Percentiles rank a stretch among this genome's conserved stretches.
These are phyloP conservation scores for Colletes gigas DNA, from an alignment of 1,140 invertebrate species.

Conservation along the genomic window DNA sequence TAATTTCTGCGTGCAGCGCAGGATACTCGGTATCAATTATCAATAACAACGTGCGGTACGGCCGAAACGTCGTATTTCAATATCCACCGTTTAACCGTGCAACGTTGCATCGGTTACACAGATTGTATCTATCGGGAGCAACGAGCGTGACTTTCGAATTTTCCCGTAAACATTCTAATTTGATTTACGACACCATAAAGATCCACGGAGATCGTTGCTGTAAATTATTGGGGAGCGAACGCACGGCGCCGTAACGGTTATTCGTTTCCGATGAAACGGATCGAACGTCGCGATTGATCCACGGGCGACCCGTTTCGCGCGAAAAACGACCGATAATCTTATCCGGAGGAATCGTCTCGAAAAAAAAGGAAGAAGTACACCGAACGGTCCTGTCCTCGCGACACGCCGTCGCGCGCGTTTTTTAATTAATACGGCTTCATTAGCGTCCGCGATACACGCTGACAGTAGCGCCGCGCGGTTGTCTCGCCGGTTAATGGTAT, in stretches of 20 bases:
- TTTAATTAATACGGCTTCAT: slow-evolving; percentile 70
- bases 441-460: slow-evolving; percentile 50
- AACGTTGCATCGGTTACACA: background rate
- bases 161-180: slow-evolving; percentile 57
- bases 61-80: background rate
- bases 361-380: too few species aligned
- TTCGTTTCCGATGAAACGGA: slow-evolving; percentile 13
- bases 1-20: too few species aligned
- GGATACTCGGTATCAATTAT: background rate
- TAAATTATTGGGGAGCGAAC: slow-evolving; percentile 56
- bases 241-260: slow-evolving; percentile 37
- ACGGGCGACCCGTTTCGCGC: background rate
- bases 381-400: background rate
- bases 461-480: slow-evolving; percentile 46
- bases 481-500: slow-evolving; percentile 37
- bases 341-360: slow-evolving; percentile 31
- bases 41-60: background rate
- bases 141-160: slow-evolving; percentile 52
- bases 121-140: slow-evolving; percentile 30
- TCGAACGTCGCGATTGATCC: slow-evolving; percentile 17
- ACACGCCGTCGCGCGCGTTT: slow-evolving; percentile 34
- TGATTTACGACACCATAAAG: slow-evolving; percentile 57
- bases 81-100: background rate
- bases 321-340: slow-evolving; percentile 18
- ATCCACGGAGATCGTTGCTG: slow-evolving; percentile 39